These are phyloP conservation scores for Chionis minor DNA, from an alignment of 2,113 vertebrate species.

Conservation along the genomic window DNA sequence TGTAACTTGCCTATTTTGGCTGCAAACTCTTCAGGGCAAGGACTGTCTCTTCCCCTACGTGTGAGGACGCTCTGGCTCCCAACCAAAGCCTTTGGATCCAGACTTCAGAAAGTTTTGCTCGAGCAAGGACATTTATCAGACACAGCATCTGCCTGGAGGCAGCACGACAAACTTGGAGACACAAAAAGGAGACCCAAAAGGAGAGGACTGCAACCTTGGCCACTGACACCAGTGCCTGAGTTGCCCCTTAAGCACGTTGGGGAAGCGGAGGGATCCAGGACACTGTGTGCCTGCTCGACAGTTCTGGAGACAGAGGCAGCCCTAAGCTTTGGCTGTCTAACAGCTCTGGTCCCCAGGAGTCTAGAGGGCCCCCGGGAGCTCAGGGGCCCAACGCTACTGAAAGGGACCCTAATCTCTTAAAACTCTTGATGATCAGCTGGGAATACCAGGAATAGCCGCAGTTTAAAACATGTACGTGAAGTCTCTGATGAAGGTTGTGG, in stretches of 20 bases:
- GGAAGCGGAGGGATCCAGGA: not conserved
- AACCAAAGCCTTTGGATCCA: not conserved
- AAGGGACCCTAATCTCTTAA: not conserved
- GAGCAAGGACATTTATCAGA: not conserved
- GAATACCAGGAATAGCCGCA: not conserved
- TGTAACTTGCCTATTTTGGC: not conserved
- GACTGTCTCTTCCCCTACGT: not conserved
- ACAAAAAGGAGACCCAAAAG: not conserved
- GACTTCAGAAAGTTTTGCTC: not conserved
- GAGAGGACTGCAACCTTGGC: not conserved
- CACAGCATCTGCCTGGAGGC: not conserved
- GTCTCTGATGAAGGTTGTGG: not conserved
- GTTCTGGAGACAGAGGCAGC: not conserved
- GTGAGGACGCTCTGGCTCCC: not conserved
- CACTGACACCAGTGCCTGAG: not conserved
- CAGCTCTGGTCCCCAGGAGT: not conserved
- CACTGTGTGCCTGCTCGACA: fast-evolving
- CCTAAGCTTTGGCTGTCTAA: not conserved
- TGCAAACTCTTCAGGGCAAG: not conserved
- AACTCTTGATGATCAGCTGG: fast-evolving
- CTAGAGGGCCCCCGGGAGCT: not conserved
- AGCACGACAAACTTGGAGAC: not conserved
- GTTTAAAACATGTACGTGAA: not conserved
- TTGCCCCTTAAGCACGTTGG: fast-evolving
- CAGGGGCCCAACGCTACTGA: fast-evolving